Percentiles rank a stretch among this genome's conserved stretches.
Evolutionary conservation across 2,113 vertebrate species (phyloP).

Genomic region (Gasterosteus aculeatus): DNA sequence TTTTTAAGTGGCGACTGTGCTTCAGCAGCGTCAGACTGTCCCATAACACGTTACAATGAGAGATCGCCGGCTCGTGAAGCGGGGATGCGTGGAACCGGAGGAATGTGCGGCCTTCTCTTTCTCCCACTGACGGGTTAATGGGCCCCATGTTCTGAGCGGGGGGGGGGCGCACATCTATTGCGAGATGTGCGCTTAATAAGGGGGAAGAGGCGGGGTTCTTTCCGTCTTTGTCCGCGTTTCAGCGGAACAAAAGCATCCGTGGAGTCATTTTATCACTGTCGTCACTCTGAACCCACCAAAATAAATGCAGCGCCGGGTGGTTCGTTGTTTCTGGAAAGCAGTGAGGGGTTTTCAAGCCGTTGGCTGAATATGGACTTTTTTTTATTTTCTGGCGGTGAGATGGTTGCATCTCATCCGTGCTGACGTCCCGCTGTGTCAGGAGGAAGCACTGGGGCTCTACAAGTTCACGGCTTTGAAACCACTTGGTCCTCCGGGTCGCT

Average conservation of each 20-base stretch:
- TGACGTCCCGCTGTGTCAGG: conserved; percentile 6
- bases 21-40: conserved; percentile 51
- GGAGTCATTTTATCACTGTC: conserved; percentile 62
- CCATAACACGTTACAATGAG: conserved; percentile 55
- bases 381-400: neutral
- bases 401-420: conserved; percentile 9
- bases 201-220: conserved; percentile 40
- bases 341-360: conserved; percentile 18
- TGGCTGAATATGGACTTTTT: neutral
- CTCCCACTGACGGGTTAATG: conserved; percentile 68
- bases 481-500: conserved; percentile 19
- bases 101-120: conserved; percentile 64
- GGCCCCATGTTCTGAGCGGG: conserved; percentile 63
- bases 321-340: conserved; percentile 36
- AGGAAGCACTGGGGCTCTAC: neutral
- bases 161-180: conserved; percentile 37
- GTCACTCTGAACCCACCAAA: conserved; percentile 21
- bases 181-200: conserved; percentile 59
- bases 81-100: conserved; percentile 56
- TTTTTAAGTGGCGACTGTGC: neutral
- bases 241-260: conserved; percentile 63
- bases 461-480: conserved; percentile 63
- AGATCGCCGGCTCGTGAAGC: conserved; percentile 57
- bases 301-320: conserved; percentile 42
- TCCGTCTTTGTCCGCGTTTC: conserved; percentile 42